Conservation (phyloP, 2,113 vertebrate species). For the Tragulus kanchil region DNA sequence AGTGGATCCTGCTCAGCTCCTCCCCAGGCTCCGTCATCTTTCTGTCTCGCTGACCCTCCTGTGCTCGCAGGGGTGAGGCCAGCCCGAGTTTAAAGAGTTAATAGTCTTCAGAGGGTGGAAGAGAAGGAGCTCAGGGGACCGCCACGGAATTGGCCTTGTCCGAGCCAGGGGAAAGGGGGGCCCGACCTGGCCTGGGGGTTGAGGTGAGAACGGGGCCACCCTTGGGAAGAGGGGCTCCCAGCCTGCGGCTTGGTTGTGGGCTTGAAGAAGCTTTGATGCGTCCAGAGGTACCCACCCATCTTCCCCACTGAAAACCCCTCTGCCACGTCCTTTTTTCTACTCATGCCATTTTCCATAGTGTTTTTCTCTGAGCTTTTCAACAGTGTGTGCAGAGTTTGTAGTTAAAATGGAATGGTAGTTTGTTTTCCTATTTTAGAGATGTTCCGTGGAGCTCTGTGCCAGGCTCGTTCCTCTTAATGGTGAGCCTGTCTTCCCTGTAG, state of each 20-base stretch:
- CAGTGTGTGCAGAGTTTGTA: not conserved
- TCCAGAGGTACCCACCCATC: not conserved
- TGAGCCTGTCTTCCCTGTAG: not conserved
- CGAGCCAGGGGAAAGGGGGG: not conserved
- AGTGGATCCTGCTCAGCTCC: not conserved
- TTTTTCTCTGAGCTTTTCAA: not conserved
- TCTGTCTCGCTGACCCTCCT: fast-evolving
- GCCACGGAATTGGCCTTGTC: not conserved
- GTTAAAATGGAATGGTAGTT: not conserved
- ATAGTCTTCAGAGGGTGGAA: not conserved
- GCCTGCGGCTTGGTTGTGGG: fast-evolving
- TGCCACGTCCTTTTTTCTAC: fast-evolving
- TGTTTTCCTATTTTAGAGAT: not conserved
- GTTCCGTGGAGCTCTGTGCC: not conserved
- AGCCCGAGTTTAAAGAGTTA: not conserved
- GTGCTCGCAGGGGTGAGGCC: not conserved
- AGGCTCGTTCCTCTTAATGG: not conserved
- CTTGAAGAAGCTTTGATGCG: not conserved
- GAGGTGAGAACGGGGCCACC: not conserved
- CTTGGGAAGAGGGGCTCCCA: not conserved
- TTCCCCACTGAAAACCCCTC: not conserved
- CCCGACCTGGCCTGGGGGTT: not conserved
- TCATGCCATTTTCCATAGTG: not conserved
- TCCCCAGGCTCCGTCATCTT: fast-evolving
- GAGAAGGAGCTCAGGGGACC: not conserved